Evolutionary conservation across 2,888 invertebrate genomes (phyloP).

Genomic region (Portevinia maculata): DNA sequence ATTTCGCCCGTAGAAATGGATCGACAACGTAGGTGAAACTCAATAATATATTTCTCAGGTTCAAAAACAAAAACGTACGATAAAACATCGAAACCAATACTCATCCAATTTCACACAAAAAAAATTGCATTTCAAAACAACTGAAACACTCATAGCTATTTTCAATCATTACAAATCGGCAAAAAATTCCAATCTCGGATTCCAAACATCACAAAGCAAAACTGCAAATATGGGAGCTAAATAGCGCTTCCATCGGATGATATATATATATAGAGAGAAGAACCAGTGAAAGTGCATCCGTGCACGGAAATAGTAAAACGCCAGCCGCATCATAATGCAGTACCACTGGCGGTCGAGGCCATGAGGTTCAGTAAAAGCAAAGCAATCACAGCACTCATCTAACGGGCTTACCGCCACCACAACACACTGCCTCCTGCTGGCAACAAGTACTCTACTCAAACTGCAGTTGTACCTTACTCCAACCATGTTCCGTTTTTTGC

Average conservation of each 20-base stretch:
- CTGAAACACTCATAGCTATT: too few species aligned
- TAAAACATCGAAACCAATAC: too few species aligned
- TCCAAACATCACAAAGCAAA: constrained; percentile 3
- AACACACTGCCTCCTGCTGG: neutral
- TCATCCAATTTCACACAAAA: too few species aligned
- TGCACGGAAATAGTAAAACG: constrained; percentile 64
- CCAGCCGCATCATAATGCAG: constrained; percentile 38
- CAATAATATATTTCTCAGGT: too few species aligned
- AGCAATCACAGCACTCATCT: constrained; percentile 13
- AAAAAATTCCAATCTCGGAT: constrained; percentile 4
- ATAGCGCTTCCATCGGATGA: constrained; percentile 12
- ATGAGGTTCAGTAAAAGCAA: constrained; percentile 13
- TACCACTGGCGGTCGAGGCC: constrained; percentile 26
- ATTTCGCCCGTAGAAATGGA: too few species aligned
- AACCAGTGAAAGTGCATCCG: constrained; percentile 75
- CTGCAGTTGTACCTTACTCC: constrained; percentile 1
- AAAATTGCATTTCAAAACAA: too few species aligned
- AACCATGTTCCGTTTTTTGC: constrained; percentile 14
- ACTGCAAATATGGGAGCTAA: constrained; percentile 18
- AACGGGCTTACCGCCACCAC: constrained; percentile 35
- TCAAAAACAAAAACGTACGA: too few species aligned
- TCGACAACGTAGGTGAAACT: too few species aligned
- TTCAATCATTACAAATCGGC: neutral
- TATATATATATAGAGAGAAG: constrained; percentile 13
- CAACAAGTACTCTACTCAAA: neutral